Base-by-base conservation (phyloP, 1,140 invertebrate species). In the Helicoverpa zea region DNA sequence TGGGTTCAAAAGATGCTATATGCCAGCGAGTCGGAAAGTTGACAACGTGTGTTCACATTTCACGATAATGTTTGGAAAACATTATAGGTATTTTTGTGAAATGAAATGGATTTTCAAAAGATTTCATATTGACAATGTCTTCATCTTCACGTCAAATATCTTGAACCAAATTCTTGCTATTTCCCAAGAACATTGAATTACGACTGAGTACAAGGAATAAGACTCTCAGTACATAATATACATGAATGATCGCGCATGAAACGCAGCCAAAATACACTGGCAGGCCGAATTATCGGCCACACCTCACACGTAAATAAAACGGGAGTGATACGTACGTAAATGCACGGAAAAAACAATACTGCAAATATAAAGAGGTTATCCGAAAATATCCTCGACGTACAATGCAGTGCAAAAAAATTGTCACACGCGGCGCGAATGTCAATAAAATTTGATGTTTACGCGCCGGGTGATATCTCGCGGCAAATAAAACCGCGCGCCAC, bases 391-490 rank as follows among this genome's bases (percentile, higher is more conserved):
- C 68, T 10, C 68, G 78, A 82, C 74, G 73, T 82, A 84, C 82
- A 86, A 54, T 84, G 82, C 81, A 84, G 63, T 79, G 83, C 82
- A 88, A 89, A 91, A 91, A 89, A 90, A 88, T 63, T 79, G 81
- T 80, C 82, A 84, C 83, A 82, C 76, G 84, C 83, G 80, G 83
- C 84, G 81, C 84, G 85, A 85, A 83, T 83, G 89, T 91, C 90
- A 90, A 89, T 91, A 91, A 91, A 91, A 90, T 90, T 89, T 90
- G 87, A 91, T 91, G 86, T 90, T 90, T 91, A 91, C 89, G 86
- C 88, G 82, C 78, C 78, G 84, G 76, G 83, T 86, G 87, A 88
- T 90, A 91, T 88, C 87, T 84, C 80, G 61, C 81, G 83, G 78
- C 82, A 83, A 88, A 88, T 88, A 88, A 89, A 90, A 88, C 85